Conservation (phyloP, 2,888 invertebrate species). For the Julus scandinavius region DNA sequence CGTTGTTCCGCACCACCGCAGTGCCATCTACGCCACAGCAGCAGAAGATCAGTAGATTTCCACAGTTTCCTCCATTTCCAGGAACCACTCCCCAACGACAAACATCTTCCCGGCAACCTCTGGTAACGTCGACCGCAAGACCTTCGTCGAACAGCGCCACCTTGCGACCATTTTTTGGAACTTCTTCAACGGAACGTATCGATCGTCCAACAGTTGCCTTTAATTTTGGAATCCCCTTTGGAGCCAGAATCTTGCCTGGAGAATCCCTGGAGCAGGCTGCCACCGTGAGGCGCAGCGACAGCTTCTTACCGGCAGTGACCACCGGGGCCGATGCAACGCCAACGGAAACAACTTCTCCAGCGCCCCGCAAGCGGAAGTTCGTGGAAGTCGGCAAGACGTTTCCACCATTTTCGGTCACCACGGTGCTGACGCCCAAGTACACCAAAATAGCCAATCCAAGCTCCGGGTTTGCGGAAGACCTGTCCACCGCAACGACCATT, state of each 20-base stretch:
- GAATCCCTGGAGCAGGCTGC: background rate
- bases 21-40: background rate
- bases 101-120: background rate
- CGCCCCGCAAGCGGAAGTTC: background rate
- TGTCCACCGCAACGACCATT: background rate
- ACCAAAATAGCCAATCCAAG: background rate
- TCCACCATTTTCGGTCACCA: constrained; percentile 54
- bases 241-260: constrained; percentile 24
- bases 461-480: background rate
- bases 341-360: background rate
- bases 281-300: background rate
- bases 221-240: constrained; percentile 51
- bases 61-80: constrained; percentile 43
- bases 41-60: background rate
- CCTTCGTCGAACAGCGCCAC: background rate
- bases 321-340: background rate
- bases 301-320: background rate
- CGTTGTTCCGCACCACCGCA: background rate
- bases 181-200: background rate
- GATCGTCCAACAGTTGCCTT: constrained; percentile 16
- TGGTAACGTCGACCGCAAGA: background rate
- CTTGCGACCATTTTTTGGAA: background rate
- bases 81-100: background rate
- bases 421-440: background rate
- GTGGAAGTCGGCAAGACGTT: constrained; percentile 41